phyloP scores from a whole-genome alignment of 2,113 vertebrate species.

The Callaeas wilsoni region DNA sequence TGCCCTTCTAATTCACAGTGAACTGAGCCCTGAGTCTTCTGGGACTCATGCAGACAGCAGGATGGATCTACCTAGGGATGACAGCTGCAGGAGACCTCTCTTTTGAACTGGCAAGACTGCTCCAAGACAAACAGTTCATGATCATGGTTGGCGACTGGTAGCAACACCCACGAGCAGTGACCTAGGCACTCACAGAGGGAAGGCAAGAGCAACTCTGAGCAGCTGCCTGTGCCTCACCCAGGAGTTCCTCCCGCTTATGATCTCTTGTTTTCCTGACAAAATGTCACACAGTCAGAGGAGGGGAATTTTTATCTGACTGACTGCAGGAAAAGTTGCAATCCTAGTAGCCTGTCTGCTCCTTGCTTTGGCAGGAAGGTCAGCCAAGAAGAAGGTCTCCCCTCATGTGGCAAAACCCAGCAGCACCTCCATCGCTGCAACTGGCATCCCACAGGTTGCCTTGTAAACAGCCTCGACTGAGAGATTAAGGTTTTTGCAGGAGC shows the following conservation, averaged over 20 bases:
- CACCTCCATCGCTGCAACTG: not conserved
- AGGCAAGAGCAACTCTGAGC: not conserved
- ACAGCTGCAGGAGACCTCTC: not conserved
- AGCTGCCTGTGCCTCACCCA: not conserved
- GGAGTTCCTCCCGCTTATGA: not conserved
- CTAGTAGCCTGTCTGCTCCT: not conserved
- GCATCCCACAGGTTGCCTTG: not conserved
- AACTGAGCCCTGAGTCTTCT: not conserved
- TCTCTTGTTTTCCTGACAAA: not conserved
- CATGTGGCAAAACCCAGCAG: not conserved
- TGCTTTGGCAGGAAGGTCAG: not conserved
- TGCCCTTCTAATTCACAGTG: not conserved
- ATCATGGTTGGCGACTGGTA: not conserved
- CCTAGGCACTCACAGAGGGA: not conserved
- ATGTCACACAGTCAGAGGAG: not conserved
- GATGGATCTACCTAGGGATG: not conserved
- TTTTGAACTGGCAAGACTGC: not conserved
- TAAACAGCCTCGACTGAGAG: accelerated
- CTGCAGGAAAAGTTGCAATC: not conserved
- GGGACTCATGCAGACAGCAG: not conserved
- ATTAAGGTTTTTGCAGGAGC: not conserved
- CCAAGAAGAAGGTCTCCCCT: not conserved
- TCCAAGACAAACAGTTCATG: accelerated
- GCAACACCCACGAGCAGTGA: not conserved
- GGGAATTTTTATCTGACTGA: not conserved